Percentiles rank a stretch among this genome's conserved stretches.
These are phyloP conservation scores for Panzeria rudis DNA, from an alignment of 2,888 invertebrate genomes.

Conservation along the genomic window DNA sequence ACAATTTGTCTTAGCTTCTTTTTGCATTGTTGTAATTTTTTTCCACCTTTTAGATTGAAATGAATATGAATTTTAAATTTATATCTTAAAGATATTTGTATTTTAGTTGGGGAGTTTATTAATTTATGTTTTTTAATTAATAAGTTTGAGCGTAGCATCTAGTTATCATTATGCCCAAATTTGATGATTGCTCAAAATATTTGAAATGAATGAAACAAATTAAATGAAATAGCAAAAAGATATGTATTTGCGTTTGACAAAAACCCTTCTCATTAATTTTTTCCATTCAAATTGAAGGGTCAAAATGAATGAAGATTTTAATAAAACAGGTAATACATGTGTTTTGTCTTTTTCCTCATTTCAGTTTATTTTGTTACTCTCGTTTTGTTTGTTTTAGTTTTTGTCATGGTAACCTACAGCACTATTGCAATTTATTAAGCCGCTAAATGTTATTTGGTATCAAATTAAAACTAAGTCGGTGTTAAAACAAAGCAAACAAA, in stretches of 20 bases:
- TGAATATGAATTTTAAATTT: conserved; percentile 43
- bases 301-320: not conserved
- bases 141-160: not conserved
- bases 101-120: not conserved
- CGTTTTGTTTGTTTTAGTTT: conserved; percentile 14
- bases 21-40: conserved; percentile 17
- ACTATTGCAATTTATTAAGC: conserved; percentile 30
- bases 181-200: not conserved
- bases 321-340: not conserved
- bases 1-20: conserved; percentile 51
- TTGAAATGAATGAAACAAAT: not conserved
- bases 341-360: not conserved
- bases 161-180: not conserved
- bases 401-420: conserved; percentile 59
- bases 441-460: conserved; percentile 23
- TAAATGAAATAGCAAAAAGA: not conserved
- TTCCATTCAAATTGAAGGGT: not conserved
- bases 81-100: conserved; percentile 7
- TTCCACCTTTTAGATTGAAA: not conserved
- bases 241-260: not conserved
- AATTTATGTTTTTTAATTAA: not conserved
- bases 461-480: conserved; percentile 34
- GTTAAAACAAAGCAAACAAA: conserved; percentile 23
- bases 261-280: not conserved
- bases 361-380: conserved; percentile 13